These are phyloP conservation scores for Microchrysa polita DNA, from an alignment of 2,888 invertebrate genomes.

Conservation along the genomic window DNA sequence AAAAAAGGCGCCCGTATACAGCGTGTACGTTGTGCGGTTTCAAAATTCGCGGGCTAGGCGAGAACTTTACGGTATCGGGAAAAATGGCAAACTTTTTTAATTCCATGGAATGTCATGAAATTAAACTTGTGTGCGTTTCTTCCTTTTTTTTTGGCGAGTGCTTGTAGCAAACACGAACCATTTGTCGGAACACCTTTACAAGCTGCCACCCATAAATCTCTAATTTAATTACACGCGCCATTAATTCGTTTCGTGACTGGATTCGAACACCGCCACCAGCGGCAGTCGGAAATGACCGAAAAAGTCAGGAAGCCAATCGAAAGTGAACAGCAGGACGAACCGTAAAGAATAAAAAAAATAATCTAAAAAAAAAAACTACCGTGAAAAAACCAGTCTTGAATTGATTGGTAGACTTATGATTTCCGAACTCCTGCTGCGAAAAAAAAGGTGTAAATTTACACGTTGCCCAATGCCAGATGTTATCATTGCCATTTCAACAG, in stretches of 20 bases:
- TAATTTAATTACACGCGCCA: conserved; percentile 49
- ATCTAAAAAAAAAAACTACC: conserved; percentile 14
- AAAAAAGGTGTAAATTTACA: conserved; percentile 8
- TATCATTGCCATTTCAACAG: neutral
- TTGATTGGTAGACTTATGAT: conserved; percentile 44
- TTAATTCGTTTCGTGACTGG: conserved; percentile 48
- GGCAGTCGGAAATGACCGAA: no score
- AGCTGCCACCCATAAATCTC: conserved; percentile 46
- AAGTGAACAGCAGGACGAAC: no score
- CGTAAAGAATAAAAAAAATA: conserved; percentile 38
- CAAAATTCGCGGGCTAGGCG: neutral
- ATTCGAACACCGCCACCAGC: conserved; percentile 13
- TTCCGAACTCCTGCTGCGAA: conserved; percentile 37
- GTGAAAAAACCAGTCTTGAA: neutral
- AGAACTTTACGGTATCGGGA: neutral
- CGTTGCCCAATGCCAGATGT: conserved; percentile 4
- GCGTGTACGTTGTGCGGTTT: neutral
- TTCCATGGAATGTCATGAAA: conserved; percentile 20
- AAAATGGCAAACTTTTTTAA: conserved; percentile 27
- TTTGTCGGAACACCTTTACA: conserved; percentile 33
- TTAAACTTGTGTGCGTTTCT: conserved; percentile 17
- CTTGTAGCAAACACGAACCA: conserved; percentile 32
- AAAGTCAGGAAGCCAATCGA: no score
- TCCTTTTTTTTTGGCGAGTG: neutral
- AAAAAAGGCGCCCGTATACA: neutral